Percentiles rank a stretch among this genome's conserved stretches.
Evolutionary conservation across 2,888 invertebrate species (phyloP).

Genomic region (Lithophane ornitopus): DNA sequence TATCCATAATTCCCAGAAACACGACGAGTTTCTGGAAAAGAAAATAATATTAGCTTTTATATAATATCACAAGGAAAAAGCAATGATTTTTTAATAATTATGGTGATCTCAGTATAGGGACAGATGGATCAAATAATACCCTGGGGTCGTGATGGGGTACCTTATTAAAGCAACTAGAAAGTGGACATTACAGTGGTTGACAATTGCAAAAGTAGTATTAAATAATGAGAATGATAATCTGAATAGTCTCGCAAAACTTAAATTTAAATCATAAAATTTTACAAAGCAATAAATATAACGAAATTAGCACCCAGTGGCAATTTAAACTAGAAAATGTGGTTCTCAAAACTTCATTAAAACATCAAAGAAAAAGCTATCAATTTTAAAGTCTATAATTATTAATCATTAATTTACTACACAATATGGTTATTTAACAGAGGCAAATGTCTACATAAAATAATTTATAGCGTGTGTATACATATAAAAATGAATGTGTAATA

Average conservation of each 20-base stretch:
- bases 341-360: slow-evolving; percentile 65
- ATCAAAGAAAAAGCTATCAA: slow-evolving; percentile 64
- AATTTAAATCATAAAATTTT: slow-evolving; percentile 24
- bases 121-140: not conserved
- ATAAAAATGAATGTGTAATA: slow-evolving; percentile 74
- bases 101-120: not conserved
- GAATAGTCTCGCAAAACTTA: not conserved
- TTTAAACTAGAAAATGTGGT: slow-evolving; percentile 48
- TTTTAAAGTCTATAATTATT: slow-evolving; percentile 63
- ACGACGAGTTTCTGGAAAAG: not conserved
- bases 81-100: not conserved
- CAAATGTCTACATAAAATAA: slow-evolving; percentile 63
- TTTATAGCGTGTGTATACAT: slow-evolving; percentile 60
- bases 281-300: slow-evolving; percentile 42
- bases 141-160: not conserved
- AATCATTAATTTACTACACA: slow-evolving; percentile 65
- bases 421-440: slow-evolving; percentile 64
- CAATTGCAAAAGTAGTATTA: not conserved
- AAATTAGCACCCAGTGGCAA: slow-evolving; percentile 55
- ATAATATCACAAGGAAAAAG: not conserved
- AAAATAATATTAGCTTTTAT: not conserved
- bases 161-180: not conserved
- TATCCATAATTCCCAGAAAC: not conserved
- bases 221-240: not conserved
- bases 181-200: not conserved